Base-by-base conservation (phyloP, 2,888 invertebrate genomes). In the Drosophila mayaguana region DNA sequence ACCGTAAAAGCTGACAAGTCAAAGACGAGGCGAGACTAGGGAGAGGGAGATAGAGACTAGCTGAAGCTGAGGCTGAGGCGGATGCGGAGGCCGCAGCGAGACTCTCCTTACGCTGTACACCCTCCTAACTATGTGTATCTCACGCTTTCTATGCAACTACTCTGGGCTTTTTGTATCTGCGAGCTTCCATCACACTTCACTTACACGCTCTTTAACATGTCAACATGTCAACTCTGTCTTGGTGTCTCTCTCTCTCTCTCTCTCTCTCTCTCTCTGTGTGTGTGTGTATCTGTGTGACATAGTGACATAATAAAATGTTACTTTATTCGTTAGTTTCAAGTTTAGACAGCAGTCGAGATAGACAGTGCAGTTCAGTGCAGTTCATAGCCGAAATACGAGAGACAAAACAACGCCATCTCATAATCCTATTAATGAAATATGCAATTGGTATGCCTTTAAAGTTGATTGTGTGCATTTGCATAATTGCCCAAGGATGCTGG, bases 271-370 rank as follows among this genome's bases (percentile, higher is more conserved):
- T 36, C n/a, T 38, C 6, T 63, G 18, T 25, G 9, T 38, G 22
- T 22, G 45, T n/a, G 22, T 50, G 36, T 53, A 56, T 56, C 56
- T 57, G 67, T 75, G 77, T 89, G 86, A 86, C 86, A 87, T 77
- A 86, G 84, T 89, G 89, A 89, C 86, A 89, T 86, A 86, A 86
- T 89, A 88, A 87, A 86, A 87, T 81, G 88, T 77, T 87, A 72
- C 73, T 81, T 79, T 81, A 76, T 48, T 65, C 48, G 59, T 59
- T 59, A 59, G 59, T 48, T 59, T 36, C 28, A 36, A 50, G 72
- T 68, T 71, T 69, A 55, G 64, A 38, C 32, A 57, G 59, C 59
- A 32, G 46, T 50, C 28, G 6, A 9, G 45, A 65, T 43, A 55
- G 42, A 43, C 18, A 50, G 12, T 55, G 51, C 43, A 40, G 56